phyloP scores from a whole-genome alignment of 2,888 invertebrate species.

The Lithophane semibrunnea region DNA sequence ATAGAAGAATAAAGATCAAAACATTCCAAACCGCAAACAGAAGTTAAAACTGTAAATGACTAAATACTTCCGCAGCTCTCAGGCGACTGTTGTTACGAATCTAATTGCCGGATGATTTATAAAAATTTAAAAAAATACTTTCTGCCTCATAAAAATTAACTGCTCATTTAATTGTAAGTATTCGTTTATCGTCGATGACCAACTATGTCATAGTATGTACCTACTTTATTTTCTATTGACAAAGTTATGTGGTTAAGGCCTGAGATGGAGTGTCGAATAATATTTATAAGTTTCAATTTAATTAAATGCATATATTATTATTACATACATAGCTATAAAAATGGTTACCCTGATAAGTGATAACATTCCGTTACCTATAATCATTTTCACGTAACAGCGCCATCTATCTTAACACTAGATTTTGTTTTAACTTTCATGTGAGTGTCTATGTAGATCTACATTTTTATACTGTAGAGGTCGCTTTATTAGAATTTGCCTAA shows the following conservation, averaged over 20 bases:
- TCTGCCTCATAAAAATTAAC: no score
- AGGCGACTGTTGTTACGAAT: background rate
- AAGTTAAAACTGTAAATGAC: no score
- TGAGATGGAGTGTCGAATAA: background rate
- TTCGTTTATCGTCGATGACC: background rate
- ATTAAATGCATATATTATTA: background rate
- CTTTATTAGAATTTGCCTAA: background rate
- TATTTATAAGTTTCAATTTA: background rate
- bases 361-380: background rate
- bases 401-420: constrained; percentile 31
- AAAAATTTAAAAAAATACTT: no score
- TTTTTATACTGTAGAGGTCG: constrained; percentile 54
- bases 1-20: background rate
- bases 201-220: background rate
- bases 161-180: background rate
- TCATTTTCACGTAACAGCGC: constrained; percentile 25
- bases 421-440: background rate
- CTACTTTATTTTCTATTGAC: background rate
- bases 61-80: background rate
- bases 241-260: background rate
- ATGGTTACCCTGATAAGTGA: background rate
- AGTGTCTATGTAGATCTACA: background rate
- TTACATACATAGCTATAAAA: no score
- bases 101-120: background rate
- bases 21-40: background rate